These are phyloP conservation scores for Stenchaetothrips biformis DNA, from an alignment of 2,888 invertebrate genomes.

Conservation along the genomic window DNA sequence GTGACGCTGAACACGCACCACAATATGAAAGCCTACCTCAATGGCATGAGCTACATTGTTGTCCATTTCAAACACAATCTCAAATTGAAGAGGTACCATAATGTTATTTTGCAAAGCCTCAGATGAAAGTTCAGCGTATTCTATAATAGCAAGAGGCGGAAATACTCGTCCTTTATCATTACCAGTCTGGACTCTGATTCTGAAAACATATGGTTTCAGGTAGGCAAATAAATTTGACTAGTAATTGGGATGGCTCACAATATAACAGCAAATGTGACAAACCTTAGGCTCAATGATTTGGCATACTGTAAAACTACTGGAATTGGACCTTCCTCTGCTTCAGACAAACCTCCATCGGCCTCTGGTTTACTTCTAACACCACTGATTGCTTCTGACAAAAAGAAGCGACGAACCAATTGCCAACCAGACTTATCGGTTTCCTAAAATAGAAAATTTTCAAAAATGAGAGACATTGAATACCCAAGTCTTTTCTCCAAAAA, in stretches of 20 bases:
- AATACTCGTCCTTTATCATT: conserved; percentile 54
- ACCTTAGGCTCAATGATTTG: conserved; percentile 43
- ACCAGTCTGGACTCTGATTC: conserved; percentile 46
- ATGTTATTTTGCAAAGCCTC: conserved; percentile 45
- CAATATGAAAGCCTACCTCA: conserved; percentile 43
- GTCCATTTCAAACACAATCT: conserved; percentile 46
- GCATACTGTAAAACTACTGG: conserved; percentile 44
- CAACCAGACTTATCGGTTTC: conserved; percentile 52
- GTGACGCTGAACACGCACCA: background rate
- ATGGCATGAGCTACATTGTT: conserved; percentile 45
- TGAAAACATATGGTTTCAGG: conserved; percentile 37
- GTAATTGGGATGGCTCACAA: background rate
- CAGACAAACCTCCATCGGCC: background rate
- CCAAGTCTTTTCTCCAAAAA: conserved; percentile 4
- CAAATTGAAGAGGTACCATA: conserved; percentile 45
- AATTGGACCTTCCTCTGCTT: conserved; percentile 36
- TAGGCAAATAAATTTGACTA: conserved; percentile 22
- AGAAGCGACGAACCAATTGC: conserved; percentile 64
- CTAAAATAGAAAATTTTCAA: conserved; percentile 41
- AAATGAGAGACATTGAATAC: conserved; percentile 21
- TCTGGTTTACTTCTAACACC: conserved; percentile 42
- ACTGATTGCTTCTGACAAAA: conserved; percentile 57
- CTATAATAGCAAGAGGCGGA: conserved; percentile 56
- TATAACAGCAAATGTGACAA: conserved; percentile 8
- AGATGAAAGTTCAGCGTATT: conserved; percentile 52